phyloP scores from a whole-genome alignment of 2,113 vertebrate species.

The Pluvianellus socialis region DNA sequence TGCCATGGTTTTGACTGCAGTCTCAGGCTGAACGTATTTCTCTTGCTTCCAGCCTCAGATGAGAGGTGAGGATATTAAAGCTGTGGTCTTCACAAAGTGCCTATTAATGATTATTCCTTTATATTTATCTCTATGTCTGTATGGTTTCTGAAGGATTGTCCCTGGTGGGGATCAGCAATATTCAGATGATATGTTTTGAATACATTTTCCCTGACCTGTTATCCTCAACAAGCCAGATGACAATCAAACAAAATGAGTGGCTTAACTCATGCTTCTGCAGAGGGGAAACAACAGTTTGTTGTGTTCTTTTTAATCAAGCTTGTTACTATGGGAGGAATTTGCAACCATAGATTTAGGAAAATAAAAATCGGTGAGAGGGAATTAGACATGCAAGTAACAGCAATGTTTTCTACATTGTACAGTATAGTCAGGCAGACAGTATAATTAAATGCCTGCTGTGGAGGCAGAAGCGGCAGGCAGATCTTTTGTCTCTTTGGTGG shows the following conservation, averaged over 20 bases:
- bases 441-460: slow-evolving; percentile 82
- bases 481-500: slow-evolving; percentile 84
- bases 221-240: slow-evolving; percentile 65
- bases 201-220: slow-evolving; percentile 59
- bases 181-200: slow-evolving; percentile 56
- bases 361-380: slow-evolving; percentile 71
- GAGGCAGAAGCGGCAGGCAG: slow-evolving; percentile 85
- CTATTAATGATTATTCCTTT: slow-evolving; percentile 30
- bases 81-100: slow-evolving; percentile 68
- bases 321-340: slow-evolving; percentile 74
- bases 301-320: slow-evolving; percentile 75
- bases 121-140: slow-evolving; percentile 26
- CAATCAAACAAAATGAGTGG: slow-evolving; percentile 71
- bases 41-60: slow-evolving; percentile 39
- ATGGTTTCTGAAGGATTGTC: slow-evolving; percentile 58
- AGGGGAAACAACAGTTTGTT: slow-evolving; percentile 58
- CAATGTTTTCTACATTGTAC: slow-evolving; percentile 86
- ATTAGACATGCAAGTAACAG: slow-evolving; percentile 92
- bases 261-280: slow-evolving; percentile 76
- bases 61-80: slow-evolving; percentile 66
- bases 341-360: slow-evolving; percentile 75
- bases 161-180: slow-evolving; percentile 57
- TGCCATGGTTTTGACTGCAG: slow-evolving; percentile 15
- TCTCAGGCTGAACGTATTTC: slow-evolving; percentile 40
- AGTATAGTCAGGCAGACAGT: slow-evolving; percentile 85